Base-by-base conservation (phyloP, 1,140 invertebrate genomes). In the Lucilia cuprina region DNA sequence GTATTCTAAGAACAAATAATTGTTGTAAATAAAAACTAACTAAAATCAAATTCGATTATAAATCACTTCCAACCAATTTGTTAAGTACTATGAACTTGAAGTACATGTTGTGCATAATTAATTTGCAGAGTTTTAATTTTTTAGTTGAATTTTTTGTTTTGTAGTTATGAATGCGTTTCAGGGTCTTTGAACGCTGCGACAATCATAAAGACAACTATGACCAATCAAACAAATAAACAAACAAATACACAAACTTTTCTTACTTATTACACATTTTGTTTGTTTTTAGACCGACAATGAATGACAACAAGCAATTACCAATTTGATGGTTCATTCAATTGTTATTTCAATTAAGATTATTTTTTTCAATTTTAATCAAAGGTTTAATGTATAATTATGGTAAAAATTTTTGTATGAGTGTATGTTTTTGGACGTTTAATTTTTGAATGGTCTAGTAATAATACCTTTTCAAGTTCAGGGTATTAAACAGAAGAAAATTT, bases 81-180 rank as follows among this genome's bases (percentile, higher is more conserved):
- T 70, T 70, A n/a, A n/a, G n/a, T n/a, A 70, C 75, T 78, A 41
- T 78, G 75, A 78, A 78, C 75, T 78, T 78, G 75, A 47, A 78
- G 75, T 78, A 78, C 75, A 47, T 47, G 41, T 41, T 47, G 35
- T 78, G 35, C 75, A 78, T 78, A 70, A 25, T 25, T 70, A 70
- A 70, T 70, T 70, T 70, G 19, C 65, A 70, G n/a, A 70, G 21
- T 70, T 70, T 60, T 21, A 25, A 25, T 25, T 70, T 30, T 7
- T 60, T n/a, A n/a, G 55, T 60, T 60, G 21, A n/a, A 10, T 10
- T 70, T 70, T 78, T 78, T 34, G 34, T 25, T 75, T 35, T 17
- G 14, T 1, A 41, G 5, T 78, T 55, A 60, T 60, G 47, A 65
- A 60, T 65, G 55, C 80, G 80, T 82, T 82, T 82, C 80, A 82